Evolutionary conservation across 2,888 invertebrate genomes (phyloP), one percentile per base, ranked within the genome.

Genomic region (Hofmannophila pseudospretella): DNA sequence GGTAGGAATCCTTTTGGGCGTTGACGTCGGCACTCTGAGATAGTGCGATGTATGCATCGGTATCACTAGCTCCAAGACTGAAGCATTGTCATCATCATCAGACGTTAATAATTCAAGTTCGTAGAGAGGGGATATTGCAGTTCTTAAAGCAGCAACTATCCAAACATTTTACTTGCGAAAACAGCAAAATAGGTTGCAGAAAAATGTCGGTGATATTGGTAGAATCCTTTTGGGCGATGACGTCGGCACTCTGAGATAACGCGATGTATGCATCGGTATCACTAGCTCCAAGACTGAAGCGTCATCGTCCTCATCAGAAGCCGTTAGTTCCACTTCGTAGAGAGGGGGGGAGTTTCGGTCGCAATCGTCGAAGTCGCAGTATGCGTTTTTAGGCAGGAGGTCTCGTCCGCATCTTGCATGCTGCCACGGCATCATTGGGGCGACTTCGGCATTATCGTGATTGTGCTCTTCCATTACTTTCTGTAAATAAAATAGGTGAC

Each of bases 261-360:
- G 55, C 0, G 68, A 54, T 0, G 58, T 49, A 30, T 74, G 70
- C 52, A 80, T 66, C 0, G 84, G 85, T 2, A 85, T 84, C 1
- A 86, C 82, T 34, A 86, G 61, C 36, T 86, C 85, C 1, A 85
- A 47, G 0, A 80, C 72, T 0, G 85, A 84, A 0, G 45, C 64
- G 16, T 85, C 85, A 9, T 84, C 84, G 1, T 86, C 86, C 48
- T 86, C 85, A 12, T 85, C 85, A 0, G 85, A 85, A 0, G 85
- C 79, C 0, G 85, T 84, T 2, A 85, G 60, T 37, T 85, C 85
- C 2, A 85, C 74, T 47, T 82, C 85, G 41, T 60, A 77, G 1
- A 85, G 71, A 0, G 77, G 76, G 0, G 85, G 76, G 0, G 82
- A 79, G 0, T 67, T 56, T 0, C 77, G 63, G 23, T 69, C 78